A percentile compares a stretch with the other conserved stretches of the same genome.
Conservation (phyloP, 2,113 vertebrate genomes). For the Plecturocebus donacophilus region DNA sequence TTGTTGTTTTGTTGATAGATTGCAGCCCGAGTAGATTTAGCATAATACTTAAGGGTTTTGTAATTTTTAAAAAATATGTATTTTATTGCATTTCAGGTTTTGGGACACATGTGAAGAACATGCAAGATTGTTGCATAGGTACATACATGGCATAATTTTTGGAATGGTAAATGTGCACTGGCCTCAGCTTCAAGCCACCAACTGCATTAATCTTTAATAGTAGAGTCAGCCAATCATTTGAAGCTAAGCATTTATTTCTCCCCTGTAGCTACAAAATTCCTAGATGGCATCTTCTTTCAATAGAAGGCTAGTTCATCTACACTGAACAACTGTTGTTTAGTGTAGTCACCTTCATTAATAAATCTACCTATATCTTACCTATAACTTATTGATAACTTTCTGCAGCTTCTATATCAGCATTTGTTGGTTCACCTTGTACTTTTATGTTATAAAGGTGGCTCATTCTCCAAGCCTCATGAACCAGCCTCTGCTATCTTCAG, state of each 20-base stretch:
- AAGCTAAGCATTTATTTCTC: not conserved
- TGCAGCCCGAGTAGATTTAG: not conserved
- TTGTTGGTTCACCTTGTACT: not conserved
- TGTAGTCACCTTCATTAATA: not conserved
- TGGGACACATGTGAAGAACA: too few species aligned
- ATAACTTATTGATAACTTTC: not conserved
- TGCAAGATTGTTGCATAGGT: too few species aligned
- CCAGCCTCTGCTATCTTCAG: not conserved
- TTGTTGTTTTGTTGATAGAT: not conserved
- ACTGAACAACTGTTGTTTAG: not conserved
- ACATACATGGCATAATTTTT: not conserved
- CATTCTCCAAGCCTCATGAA: not conserved
- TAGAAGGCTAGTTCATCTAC: not conserved
- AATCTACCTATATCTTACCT: not conserved
- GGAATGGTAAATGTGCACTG: not conserved
- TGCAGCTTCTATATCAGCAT: not conserved
- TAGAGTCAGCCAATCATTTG: not conserved
- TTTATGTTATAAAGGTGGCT: not conserved
- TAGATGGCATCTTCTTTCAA: not conserved
- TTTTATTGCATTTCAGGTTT: too few species aligned
- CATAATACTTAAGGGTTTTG: not conserved
- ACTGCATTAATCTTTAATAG: not conserved
- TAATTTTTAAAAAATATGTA: not conserved
- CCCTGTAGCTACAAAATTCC: not conserved
- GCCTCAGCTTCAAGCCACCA: not conserved